Evolutionary conservation across 2,888 invertebrate genomes (phyloP).

Genomic region (Leucophora obtusa): DNA sequence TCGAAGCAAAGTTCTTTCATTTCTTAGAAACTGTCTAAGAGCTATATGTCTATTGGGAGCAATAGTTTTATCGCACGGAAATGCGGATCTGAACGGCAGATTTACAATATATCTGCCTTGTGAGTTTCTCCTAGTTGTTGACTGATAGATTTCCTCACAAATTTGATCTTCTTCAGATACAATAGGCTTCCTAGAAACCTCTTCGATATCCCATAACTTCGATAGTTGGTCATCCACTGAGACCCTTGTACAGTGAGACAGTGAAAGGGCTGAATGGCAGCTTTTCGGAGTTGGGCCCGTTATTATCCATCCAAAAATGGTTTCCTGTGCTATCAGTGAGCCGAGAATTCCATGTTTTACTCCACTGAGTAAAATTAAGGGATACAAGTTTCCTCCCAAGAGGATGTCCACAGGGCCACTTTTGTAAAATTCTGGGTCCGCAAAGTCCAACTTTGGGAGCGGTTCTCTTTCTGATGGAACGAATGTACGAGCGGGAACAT

Average conservation of each 20-base stretch:
- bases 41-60: not conserved
- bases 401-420: conserved; percentile 10
- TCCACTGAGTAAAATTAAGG: conserved; percentile 8
- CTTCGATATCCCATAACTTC: not conserved
- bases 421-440: not conserved
- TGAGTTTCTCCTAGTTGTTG: not conserved
- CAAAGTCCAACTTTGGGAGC: conserved; percentile 1
- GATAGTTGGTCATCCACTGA: conserved; percentile 2
- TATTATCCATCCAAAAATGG: conserved; percentile 38
- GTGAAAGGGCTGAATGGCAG: not conserved
- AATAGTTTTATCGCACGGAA: not conserved
- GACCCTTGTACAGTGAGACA: conserved; percentile 16
- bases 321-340: conserved; percentile 22
- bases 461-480: not conserved
- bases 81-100: not conserved
- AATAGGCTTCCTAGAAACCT: not conserved
- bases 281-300: conserved; percentile 3
- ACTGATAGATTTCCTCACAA: not conserved
- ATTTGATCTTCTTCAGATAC: not conserved
- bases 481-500: not conserved
- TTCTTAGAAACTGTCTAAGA: not conserved
- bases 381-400: conserved; percentile 14
- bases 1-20: not conserved
- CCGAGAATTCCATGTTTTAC: not conserved
- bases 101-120: conserved; percentile 1